Evolutionary conservation across 2,888 invertebrate genomes (phyloP), one percentile per base, ranked within the genome.

Genomic region (Sinodicranocentrus sp.): DNA sequence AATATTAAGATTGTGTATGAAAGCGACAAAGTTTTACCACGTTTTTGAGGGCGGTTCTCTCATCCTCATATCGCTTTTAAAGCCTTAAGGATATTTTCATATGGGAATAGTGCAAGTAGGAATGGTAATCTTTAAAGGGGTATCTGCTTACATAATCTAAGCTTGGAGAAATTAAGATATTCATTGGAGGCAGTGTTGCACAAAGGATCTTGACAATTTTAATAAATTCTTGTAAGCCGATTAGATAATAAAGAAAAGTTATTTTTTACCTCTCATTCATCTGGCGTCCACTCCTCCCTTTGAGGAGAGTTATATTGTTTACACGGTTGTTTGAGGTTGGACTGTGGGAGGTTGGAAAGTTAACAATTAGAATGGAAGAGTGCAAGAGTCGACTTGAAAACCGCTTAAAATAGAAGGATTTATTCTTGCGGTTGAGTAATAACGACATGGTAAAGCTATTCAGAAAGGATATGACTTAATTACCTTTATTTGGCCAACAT

Each of bases 81-180:
- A n/a, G n/a, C n/a, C n/a, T n/a, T n/a, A n/a, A n/a, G n/a, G n/a
- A n/a, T n/a, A n/a, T n/a, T n/a, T n/a, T n/a, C n/a, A n/a, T n/a
- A n/a, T n/a, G n/a, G n/a, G n/a, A n/a, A n/a, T n/a, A n/a, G n/a
- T n/a, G n/a, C n/a, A n/a, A n/a, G n/a, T n/a, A n/a, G n/a, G n/a
- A n/a, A n/a, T n/a, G n/a, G n/a, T n/a, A n/a, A 28, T 63, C 39
- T 17, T 10, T 15, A 28, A n/a, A 52, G 52, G n/a, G 2, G 19
- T 28, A 65, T 65, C 44, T 21, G 19, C 65, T 43, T 19, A 57
- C 19, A 48, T 70, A 78, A 78, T 78, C 70, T 75, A 68, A 82
- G n/a, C n/a, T n/a, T n/a, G n/a, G 68, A 61, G 68, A 75, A 82
- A 82, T 73, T 82, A 75, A 82, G 82, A 82, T 82, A 75, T 73